Evolutionary conservation across 2,797 vertebrate genomes (phyloP).

Genomic region (Mus caroli): DNA sequence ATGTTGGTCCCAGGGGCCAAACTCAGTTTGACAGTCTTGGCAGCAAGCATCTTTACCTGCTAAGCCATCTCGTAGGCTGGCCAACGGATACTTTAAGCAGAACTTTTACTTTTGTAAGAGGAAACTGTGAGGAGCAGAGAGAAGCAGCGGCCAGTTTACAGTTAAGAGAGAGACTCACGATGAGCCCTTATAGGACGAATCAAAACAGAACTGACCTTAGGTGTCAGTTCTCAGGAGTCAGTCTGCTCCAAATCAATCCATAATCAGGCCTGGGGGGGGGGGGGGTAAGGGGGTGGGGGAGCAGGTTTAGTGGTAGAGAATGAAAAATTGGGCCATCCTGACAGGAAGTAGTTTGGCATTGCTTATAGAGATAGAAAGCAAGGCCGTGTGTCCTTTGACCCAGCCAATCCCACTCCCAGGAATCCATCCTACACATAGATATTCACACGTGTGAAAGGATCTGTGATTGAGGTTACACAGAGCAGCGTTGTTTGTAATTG

Average conservation of each 20-base stretch:
- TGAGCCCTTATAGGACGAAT: neutral
- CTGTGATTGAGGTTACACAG: neutral
- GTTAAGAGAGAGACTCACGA: neutral
- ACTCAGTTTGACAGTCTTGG: neutral
- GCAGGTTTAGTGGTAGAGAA: neutral
- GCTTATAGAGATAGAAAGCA: neutral
- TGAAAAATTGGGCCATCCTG: neutral
- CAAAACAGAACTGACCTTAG: neutral
- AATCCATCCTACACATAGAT: neutral
- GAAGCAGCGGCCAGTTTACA: neutral
- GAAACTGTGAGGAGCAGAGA: neutral
- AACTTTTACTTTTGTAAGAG: neutral
- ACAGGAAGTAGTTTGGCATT: neutral
- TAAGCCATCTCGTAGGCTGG: neutral
- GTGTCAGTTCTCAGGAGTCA: neutral
- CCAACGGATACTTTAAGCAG: neutral
- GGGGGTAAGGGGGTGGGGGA: neutral
- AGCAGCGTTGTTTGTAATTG: neutral
- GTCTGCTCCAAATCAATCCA: neutral
- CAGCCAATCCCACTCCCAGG: neutral
- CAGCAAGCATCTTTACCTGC: neutral
- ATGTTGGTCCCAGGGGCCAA: neutral
- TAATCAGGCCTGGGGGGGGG: too few species aligned
- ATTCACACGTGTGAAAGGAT: neutral
- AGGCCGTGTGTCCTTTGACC: neutral